Conservation (phyloP, 2,113 vertebrate genomes). For the Hystrix brachyura region DNA sequence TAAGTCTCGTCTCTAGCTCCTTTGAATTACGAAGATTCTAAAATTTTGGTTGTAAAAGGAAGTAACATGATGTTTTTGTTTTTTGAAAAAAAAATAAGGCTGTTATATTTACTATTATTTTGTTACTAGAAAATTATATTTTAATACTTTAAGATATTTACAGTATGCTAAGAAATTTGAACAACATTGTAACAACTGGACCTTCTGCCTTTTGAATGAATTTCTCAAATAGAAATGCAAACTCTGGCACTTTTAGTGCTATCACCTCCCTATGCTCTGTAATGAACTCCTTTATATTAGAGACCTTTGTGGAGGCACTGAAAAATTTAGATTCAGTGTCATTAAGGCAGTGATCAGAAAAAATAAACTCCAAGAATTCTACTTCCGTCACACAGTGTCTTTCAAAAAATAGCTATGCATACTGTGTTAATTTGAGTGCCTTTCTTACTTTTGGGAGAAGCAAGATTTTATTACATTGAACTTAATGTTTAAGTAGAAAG, state of each 20-base stretch:
- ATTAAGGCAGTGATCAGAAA: conserved; percentile 19
- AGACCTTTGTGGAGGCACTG: not conserved
- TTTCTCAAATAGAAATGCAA: conserved; percentile 32
- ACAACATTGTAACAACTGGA: conserved; percentile 44
- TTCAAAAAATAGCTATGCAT: conserved; percentile 47
- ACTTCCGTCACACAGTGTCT: conserved; percentile 51
- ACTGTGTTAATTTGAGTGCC: conserved; percentile 75
- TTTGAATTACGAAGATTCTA: conserved; percentile 42
- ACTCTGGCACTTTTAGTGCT: not conserved
- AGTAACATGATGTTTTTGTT: conserved; percentile 1
- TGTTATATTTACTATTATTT: conserved; percentile 62
- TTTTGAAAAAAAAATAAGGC: not conserved
- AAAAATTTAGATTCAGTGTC: not conserved
- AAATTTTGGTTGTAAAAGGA: conserved; percentile 54
- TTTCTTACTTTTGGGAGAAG: conserved; percentile 57
- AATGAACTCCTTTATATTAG: not conserved
- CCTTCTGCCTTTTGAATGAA: conserved; percentile 61
- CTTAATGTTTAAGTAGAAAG: conserved; percentile 35
- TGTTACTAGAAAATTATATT: conserved; percentile 70
- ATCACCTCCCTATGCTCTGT: not conserved
- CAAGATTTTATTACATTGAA: conserved; percentile 65
- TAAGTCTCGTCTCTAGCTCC: not conserved
- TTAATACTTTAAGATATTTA: conserved; percentile 68
- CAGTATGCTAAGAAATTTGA: conserved; percentile 45
- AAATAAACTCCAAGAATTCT: not conserved